phyloP scores from a whole-genome alignment of 2,888 invertebrate genomes.

The Erynnis tages region DNA sequence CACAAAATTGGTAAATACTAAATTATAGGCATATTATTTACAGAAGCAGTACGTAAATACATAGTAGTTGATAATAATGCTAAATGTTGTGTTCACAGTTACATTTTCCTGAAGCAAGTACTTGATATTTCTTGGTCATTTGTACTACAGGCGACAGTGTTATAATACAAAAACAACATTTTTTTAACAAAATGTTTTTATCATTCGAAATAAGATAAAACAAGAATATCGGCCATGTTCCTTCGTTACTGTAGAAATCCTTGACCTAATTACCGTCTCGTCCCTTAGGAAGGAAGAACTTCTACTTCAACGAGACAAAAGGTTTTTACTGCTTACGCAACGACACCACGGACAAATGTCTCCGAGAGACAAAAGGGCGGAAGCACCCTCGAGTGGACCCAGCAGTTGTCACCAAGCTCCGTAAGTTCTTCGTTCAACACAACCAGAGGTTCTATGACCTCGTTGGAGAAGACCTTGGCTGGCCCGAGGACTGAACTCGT shows the following conservation, averaged over 20 bases:
- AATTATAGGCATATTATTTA: neutral
- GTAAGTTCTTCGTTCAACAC: constrained; percentile 94
- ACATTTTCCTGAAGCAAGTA: no score
- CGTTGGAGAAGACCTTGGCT: constrained; percentile 95
- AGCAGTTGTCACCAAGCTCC: constrained; percentile 88
- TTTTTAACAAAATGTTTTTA: neutral
- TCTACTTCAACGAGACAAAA: constrained; percentile 98
- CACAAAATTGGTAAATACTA: constrained; percentile 71
- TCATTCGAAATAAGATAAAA: neutral
- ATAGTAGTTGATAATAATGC: no score
- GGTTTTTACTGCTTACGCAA: constrained; percentile 96
- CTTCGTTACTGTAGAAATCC: constrained; percentile 7
- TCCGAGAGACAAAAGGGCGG: constrained; percentile 90
- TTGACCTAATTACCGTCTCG: constrained; percentile 24
- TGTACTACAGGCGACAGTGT: no score
- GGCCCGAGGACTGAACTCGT: constrained; percentile 90
- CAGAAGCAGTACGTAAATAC: no score
- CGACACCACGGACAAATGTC: constrained; percentile 91
- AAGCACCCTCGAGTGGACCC: constrained; percentile 93
- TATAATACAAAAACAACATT: neutral
- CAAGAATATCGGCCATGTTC: constrained; percentile 3
- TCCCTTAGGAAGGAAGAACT: constrained; percentile 87
- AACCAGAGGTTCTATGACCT: constrained; percentile 96
- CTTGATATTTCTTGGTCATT: no score
- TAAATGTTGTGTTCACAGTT: no score